phyloP scores from a whole-genome alignment of 2,888 invertebrate genomes.

The Ormia ochracea region DNA sequence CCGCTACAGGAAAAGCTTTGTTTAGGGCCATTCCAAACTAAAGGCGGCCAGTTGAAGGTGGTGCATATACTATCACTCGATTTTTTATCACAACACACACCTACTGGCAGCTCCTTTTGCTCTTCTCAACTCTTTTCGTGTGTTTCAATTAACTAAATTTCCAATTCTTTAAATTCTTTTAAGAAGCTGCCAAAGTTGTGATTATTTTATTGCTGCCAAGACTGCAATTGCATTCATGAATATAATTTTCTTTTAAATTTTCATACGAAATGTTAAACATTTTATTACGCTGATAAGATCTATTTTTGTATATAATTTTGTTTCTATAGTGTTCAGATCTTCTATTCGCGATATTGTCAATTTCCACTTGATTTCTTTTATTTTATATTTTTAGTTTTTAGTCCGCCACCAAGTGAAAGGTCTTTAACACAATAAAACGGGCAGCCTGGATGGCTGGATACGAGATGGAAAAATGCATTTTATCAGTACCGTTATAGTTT shows the following conservation, averaged over 20 bases:
- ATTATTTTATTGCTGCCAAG: background rate
- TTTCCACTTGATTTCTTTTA: constrained; percentile 51
- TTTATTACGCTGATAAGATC: constrained; percentile 40
- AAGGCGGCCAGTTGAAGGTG: no score
- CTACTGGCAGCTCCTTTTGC: no score
- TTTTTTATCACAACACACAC: no score
- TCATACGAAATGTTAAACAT: constrained; percentile 3
- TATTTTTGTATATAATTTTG: constrained; percentile 16
- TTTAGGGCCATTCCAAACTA: no score
- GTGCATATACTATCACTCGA: no score
- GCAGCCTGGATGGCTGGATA: constrained; percentile 32
- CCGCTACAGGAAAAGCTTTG: no score
- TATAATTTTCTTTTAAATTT: background rate
- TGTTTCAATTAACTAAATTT: no score
- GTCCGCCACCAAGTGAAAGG: constrained; percentile 50
- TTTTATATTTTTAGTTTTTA: background rate
- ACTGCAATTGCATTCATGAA: background rate
- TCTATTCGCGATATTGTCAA: constrained; percentile 54
- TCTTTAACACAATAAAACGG: constrained; percentile 40
- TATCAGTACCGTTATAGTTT: constrained; percentile 48
- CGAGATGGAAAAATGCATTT: background rate
- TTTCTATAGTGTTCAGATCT: constrained; percentile 22
- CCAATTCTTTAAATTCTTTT: no score
- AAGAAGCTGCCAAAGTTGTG: no score
- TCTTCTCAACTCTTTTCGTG: no score